Percentiles rank a stretch among this genome's conserved stretches.
These are phyloP conservation scores for Arnoldichthys spilopterus DNA, from an alignment of 2,797 vertebrate species.

Conservation along the genomic window DNA sequence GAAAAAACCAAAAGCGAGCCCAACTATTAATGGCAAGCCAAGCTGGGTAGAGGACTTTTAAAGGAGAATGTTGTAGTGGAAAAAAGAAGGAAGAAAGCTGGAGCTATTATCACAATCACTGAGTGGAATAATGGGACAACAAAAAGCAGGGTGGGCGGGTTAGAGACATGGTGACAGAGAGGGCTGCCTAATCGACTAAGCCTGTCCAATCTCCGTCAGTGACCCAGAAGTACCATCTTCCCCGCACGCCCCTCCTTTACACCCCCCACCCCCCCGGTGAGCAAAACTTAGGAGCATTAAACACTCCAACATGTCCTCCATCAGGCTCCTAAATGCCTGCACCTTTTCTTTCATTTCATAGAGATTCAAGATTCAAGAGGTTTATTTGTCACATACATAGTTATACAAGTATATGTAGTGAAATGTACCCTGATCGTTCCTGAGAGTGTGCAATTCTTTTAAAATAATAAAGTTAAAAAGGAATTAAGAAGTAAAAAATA, in stretches of 20 bases:
- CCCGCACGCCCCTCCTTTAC: conserved; percentile 56
- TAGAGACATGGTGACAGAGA: conserved; percentile 65
- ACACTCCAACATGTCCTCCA: conserved; percentile 78
- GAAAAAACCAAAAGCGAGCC: background rate
- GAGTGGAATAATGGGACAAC: conserved; percentile 84
- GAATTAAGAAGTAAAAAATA: no score
- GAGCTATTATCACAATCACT: conserved; percentile 82
- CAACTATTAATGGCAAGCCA: conserved; percentile 29
- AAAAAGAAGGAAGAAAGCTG: conserved; percentile 66
- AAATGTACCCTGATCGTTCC: no score
- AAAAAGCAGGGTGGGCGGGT: conserved; percentile 74
- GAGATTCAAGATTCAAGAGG: no score
- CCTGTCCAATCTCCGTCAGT: conserved; percentile 70
- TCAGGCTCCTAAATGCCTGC: conserved; percentile 73
- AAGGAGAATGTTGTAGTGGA: conserved; percentile 70
- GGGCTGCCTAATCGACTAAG: conserved; percentile 79
- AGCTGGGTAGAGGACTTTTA: conserved; percentile 70
- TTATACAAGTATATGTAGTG: no score
- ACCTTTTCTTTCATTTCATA: conserved; percentile 13
- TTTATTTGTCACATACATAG: no score
- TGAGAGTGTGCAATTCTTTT: no score
- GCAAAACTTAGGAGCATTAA: conserved; percentile 79
- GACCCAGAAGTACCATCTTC: conserved; percentile 79
- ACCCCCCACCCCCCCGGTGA: conserved; percentile 66
- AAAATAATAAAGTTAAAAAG: no score